Base-by-base conservation (phyloP, 2,113 vertebrate genomes). In the Picathartes gymnocephalus region DNA sequence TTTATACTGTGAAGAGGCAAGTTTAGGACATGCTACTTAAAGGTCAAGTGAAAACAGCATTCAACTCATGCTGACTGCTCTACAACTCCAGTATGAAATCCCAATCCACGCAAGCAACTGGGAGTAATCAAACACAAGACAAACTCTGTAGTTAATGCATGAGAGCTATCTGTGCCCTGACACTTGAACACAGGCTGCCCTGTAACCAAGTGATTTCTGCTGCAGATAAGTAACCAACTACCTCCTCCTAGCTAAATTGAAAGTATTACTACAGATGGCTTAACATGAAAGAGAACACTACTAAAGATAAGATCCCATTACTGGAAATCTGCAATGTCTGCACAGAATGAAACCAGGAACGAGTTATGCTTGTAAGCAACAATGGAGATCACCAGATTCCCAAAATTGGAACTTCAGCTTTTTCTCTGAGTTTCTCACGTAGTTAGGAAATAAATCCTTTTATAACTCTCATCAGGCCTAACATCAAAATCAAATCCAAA, bases 281-380 rank as follows among this genome's bases (percentile, higher is more conserved):
- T 64, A 54, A 30, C 4, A 5, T 4, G 15, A 18, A 50, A 64
- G 15, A n/a, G 16, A 88, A 78, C 16, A 47, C 21, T 14, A 27
- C 28, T 16, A 51, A 73, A 88, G 24, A 24, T 33, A 70, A 45
- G 16, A 60, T 56, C 50, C 15, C 33, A 8, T 11, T 44, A 56
- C 16, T 54, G 81, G 58, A n/a, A 40, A 53, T 13, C 11, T 9
- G 17, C 40, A 23, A 7, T 4, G 18, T 31, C 28, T 47, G 68
- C 64, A 47, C 2, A 53, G n/a, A 68, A 57, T 10, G 23, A n/a
- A 76, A 78, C 15, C 11, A 53, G 5, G 6, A 48, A 12, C 7
- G 2, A 65, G 3, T 4, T 23, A 60, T 6, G 33, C 21, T 17
- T 40, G 0, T 16, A 40, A 78, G 15, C 4, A 3, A 35, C 40